Evolutionary conservation across 1,140 invertebrate genomes (phyloP), one percentile per base, ranked within the genome.

Genomic region (Drosophila kurseongensis): DNA sequence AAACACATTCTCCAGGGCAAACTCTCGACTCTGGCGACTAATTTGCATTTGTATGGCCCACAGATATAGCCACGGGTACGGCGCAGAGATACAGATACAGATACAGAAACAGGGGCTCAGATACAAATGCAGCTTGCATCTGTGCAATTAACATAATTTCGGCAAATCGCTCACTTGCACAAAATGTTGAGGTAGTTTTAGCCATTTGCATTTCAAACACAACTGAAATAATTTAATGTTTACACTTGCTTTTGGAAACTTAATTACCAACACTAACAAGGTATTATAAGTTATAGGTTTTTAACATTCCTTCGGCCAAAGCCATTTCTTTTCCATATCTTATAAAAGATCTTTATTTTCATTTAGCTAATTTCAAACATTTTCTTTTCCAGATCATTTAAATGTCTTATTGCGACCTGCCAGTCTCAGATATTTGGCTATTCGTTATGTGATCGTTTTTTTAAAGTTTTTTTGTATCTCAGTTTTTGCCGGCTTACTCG

Each of bases 61-160:
- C 71, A 74, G 69, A 44, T 72, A 61, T 42, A 51, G 35, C 42
- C 18, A 58, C 45, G 32, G 18, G n/a, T 44, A 48, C 57, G 38
- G 13, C 40, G 42, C 55, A 60, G 58, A 54, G 57, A 58, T 42
- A 48, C 23, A 42, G 16, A 51, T 29, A 55, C 13, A 60, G n/a
- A 51, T 29, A 55, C 13, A 60, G 16, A 51, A 23, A 55, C 13
- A 60, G 9, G 35, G 38, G 41, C 8, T 40, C 8, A 68, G n/a
- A 60, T 67, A 58, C 62, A 59, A 62, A 42, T 80, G 74, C 81
- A 69, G 52, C 12, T 10, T 74, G 81, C 77, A 78, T 40, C 69
- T 62, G 77, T 69, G 68, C 51, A 79, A 83, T 86, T 88, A 86
- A 88, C 84, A 88, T 89, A 66, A 89, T 83, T 88, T 83, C 62